Base-by-base conservation (phyloP, 2,888 invertebrate genomes). In the Nephrocerus scutellatus region DNA sequence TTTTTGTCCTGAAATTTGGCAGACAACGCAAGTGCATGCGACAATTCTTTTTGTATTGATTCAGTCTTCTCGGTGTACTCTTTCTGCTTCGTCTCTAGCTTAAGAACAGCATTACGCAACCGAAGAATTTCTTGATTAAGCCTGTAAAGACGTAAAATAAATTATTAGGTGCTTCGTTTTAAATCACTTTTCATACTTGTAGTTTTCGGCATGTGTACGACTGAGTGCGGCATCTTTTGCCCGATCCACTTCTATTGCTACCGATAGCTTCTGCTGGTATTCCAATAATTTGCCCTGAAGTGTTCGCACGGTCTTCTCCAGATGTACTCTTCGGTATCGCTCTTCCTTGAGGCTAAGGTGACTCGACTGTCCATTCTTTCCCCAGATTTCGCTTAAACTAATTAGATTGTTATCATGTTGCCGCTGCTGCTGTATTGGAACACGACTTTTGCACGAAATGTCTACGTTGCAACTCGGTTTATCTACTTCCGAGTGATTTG, bases 221-320 rank as follows among this genome's bases (percentile, higher is more conserved):
- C 69, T 56, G 37, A 88, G 77, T 0, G 82, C 79, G 1, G 71
- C 65, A 53, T 86, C 86, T 58, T 88, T 88, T 1, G 80, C 74
- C 38, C 77, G 75, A 61, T 88, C 87, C 0, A 87, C 81, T 61
- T 79, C 76, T 5, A 86, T 62, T 1, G 87, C 87, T 1, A 87
- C 84, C 0, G 86, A 82, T 19, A 88, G 61, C 52, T 81, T 81
- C 59, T 88, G 84, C 59, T 87, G 84, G 51, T 83, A 79, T 50
- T 87, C 85, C 18, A 87, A 66, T 33, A 82, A 66, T 49, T 79
- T 79, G 50, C 75, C 75, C 59, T 88, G 87, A 2, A 87, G 65
- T 34, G 80, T 75, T 54, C 82, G 80, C 34, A 88, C 84, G 52
- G 82, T 71, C 42, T 78, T 74, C 66, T 88, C 88, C 54, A 68